phyloP scores from a whole-genome alignment of 2,113 vertebrate species.

The Camarhynchus parvulus region DNA sequence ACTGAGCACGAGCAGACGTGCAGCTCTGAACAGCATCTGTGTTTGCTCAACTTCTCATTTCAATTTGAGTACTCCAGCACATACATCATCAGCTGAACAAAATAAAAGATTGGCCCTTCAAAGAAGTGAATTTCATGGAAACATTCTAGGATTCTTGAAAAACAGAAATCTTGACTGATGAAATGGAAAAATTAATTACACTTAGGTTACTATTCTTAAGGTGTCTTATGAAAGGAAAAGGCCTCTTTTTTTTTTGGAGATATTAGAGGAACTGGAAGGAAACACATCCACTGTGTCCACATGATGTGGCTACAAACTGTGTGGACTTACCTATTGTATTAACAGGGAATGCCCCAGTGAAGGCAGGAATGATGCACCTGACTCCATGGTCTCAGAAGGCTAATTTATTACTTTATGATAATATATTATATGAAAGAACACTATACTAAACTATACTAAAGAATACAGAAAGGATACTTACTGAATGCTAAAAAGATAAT shows the following conservation, averaged over 20 bases:
- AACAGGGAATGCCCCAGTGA: too few species aligned
- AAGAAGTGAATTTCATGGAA: neutral
- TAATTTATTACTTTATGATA: too few species aligned
- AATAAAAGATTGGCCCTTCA: neutral
- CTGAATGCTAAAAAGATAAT: too few species aligned
- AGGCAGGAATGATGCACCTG: too few species aligned
- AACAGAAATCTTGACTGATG: neutral
- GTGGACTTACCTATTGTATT: neutral
- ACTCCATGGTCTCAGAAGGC: too few species aligned
- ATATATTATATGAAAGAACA: too few species aligned
- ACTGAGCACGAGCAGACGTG: neutral
- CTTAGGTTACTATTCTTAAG: neutral
- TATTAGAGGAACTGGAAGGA: neutral
- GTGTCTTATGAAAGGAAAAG: neutral
- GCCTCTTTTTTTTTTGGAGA: neutral
- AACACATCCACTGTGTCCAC: neutral
- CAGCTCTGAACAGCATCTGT: neutral
- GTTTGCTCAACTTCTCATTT: slow-evolving; percentile 46
- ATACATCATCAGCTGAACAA: neutral
- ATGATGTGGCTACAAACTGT: neutral
- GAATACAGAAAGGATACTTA: too few species aligned
- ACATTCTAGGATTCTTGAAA: neutral
- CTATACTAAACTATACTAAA: too few species aligned
- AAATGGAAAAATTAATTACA: neutral
- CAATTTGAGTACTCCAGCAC: neutral